Conservation (phyloP, 2,113 vertebrate genomes). For the Callaeas wilsoni region DNA sequence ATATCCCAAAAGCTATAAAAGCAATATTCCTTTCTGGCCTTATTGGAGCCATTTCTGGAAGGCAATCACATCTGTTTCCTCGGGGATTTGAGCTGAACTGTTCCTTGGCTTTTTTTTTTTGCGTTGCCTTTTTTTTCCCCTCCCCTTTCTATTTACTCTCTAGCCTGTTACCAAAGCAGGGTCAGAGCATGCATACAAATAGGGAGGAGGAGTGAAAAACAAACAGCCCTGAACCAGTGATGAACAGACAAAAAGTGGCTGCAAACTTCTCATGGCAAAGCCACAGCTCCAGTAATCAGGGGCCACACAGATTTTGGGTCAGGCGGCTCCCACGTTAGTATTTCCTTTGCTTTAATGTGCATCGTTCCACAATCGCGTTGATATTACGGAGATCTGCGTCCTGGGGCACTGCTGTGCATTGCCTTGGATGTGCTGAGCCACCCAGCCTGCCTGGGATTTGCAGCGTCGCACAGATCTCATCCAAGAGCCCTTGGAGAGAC, state of each 20-base stretch:
- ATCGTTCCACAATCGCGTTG: fast-evolving
- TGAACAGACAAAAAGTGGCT: not conserved
- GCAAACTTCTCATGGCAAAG: not conserved
- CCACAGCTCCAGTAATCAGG: not conserved
- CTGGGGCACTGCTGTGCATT: not conserved
- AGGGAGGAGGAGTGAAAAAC: not conserved
- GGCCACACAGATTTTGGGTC: not conserved
- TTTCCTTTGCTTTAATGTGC: not conserved
- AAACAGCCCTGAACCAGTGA: not conserved
- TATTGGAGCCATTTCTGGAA: slow-evolving; percentile 76
- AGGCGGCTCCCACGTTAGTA: fast-evolving
- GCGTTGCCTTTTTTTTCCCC: not conserved
- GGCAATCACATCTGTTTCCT: slow-evolving; percentile 76
- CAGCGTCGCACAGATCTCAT: fast-evolving
- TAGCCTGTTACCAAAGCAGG: slow-evolving; percentile 57
- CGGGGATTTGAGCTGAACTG: slow-evolving; percentile 66
- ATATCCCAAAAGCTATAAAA: slow-evolving; percentile 80
- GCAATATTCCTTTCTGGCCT: slow-evolving; percentile 78
- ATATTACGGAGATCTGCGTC: not conserved
- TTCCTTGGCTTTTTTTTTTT: slow-evolving; percentile 2
- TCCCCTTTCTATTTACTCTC: slow-evolving; percentile 70
- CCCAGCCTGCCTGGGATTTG: not conserved
- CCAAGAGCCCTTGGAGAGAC: not conserved
- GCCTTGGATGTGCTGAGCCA: not conserved
- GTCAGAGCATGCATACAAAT: slow-evolving; percentile 69